Evolutionary conservation across 2,797 vertebrate species (phyloP).

Genomic region (Esox masquinongy): DNA sequence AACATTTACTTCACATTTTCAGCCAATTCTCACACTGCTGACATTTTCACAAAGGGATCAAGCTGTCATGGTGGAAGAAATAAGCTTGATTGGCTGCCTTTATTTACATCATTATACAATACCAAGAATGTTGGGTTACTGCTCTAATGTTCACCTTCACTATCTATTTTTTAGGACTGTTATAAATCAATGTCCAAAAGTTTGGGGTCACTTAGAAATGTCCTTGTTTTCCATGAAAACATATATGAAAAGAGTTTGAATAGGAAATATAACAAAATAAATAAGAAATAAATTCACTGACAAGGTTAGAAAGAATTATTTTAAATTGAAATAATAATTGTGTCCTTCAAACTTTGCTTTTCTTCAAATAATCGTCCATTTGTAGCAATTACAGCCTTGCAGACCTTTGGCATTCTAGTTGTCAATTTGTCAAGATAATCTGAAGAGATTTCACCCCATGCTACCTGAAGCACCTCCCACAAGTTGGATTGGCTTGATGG

Average conservation of each 20-base stretch:
- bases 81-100: neutral
- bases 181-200: neutral
- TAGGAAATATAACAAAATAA: too few relatives aligned
- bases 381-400: too few relatives aligned
- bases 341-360: too few relatives aligned
- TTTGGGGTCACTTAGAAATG: neutral
- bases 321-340: too few relatives aligned
- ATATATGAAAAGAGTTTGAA: neutral
- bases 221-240: neutral
- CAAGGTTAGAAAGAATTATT: too few relatives aligned
- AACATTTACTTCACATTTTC: neutral
- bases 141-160: slow-evolving; percentile 12
- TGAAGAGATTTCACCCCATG: too few relatives aligned
- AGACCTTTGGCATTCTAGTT: too few relatives aligned
- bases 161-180: neutral
- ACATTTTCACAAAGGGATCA: neutral
- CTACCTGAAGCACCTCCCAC: too few relatives aligned
- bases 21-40: neutral
- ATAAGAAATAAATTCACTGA: too few relatives aligned
- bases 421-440: too few relatives aligned
- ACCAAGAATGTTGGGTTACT: slow-evolving; percentile 21
- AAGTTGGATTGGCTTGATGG: too few relatives aligned
- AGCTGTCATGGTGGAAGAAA: neutral
- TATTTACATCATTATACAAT: neutral
- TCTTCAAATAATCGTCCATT: too few relatives aligned